Evolutionary conservation across 2,888 invertebrate species (phyloP).

Genomic region (Lepidocyrtoides sp.): DNA sequence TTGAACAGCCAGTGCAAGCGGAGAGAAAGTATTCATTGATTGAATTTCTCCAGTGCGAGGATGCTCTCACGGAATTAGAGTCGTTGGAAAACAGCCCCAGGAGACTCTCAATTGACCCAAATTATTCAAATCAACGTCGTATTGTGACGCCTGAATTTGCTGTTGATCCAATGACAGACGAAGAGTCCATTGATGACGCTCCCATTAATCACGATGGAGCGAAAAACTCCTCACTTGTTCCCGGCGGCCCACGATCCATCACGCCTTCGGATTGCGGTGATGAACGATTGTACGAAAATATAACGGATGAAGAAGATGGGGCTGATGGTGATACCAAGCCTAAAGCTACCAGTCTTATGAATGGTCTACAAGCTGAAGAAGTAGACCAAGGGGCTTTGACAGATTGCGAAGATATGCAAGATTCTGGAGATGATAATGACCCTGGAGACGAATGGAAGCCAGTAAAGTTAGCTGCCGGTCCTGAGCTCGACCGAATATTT

Average conservation of each 20-base stretch:
- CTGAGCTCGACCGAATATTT: constrained; percentile 73
- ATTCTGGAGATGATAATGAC: constrained; percentile 86
- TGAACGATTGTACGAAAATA: constrained; percentile 80
- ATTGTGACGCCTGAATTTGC: constrained; percentile 72
- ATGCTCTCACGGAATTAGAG: constrained; percentile 60
- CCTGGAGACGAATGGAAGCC: constrained; percentile 69
- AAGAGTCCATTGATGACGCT: constrained; percentile 72
- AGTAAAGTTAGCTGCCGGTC: constrained; percentile 47
- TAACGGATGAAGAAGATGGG: constrained; percentile 84
- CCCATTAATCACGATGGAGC: neutral
- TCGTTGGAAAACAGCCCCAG: constrained; percentile 53
- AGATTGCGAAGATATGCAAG: constrained; percentile 86
- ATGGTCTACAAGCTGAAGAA: constrained; percentile 72
- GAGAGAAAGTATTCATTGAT: constrained; percentile 70
- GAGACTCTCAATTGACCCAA: constrained; percentile 43
- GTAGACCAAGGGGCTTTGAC: constrained; percentile 85
- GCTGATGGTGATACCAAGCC: constrained; percentile 47
- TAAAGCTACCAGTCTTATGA: constrained; percentile 32
- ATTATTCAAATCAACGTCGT: neutral
- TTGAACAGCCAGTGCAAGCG: neutral
- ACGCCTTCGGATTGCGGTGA: constrained; percentile 83
- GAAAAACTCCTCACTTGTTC: neutral
- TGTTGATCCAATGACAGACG: constrained; percentile 81
- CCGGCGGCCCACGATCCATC: constrained; percentile 64
- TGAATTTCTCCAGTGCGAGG: constrained; percentile 62